Conservation (phyloP, 2,797 vertebrate genomes). For the Tapirus indicus region DNA sequence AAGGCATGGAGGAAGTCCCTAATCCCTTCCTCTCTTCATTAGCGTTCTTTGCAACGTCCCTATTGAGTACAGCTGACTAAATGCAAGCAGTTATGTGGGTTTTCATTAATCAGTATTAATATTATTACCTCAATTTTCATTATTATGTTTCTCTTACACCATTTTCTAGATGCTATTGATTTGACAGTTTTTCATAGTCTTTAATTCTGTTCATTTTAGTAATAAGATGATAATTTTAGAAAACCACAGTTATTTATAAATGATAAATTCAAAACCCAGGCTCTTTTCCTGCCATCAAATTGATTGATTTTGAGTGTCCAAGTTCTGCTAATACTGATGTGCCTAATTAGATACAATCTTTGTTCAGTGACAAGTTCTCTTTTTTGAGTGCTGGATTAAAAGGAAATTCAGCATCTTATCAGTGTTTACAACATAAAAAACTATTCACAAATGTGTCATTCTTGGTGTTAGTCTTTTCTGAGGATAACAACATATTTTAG, state of each 20-base stretch:
- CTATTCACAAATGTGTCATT: constrained; percentile 28
- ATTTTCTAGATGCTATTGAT: not conserved
- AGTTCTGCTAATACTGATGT: not conserved
- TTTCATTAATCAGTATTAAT: not conserved
- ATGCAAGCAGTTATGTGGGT: not conserved
- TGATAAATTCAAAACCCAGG: not conserved
- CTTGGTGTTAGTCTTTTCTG: not conserved
- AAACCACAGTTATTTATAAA: constrained; percentile 15
- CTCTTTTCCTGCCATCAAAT: not conserved
- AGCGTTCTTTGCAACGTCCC: not conserved
- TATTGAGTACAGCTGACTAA: not conserved
- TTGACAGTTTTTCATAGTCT: not conserved
- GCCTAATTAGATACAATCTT: not conserved
- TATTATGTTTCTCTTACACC: not conserved
- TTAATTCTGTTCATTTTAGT: constrained; percentile 40
- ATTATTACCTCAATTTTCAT: not conserved
- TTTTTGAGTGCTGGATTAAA: not conserved
- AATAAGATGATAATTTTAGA: not conserved
- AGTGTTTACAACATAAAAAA: not conserved
- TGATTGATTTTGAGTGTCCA: constrained; percentile 21
- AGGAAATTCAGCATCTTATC: not conserved
- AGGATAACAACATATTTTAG: not conserved
- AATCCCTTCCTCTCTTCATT: constrained; percentile 50
- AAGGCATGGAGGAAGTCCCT: not conserved
- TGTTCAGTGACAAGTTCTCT: not conserved